Base-by-base conservation (phyloP, 2,113 vertebrate species). In the Cyphomyrus plagiostoma region DNA sequence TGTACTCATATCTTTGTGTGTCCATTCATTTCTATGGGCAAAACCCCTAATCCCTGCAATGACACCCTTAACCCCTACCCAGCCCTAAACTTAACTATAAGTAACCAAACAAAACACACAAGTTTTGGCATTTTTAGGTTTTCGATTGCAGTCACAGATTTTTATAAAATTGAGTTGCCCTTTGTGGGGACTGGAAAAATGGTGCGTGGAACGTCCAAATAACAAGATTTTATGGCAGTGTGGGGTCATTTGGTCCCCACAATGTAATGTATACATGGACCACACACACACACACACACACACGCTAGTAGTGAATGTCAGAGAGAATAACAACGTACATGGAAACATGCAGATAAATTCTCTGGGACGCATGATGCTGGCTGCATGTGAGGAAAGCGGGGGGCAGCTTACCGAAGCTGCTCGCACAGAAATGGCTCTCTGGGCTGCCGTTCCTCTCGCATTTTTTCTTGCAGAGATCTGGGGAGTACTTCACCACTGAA, bases 381-480 rank as follows among this genome's bases (percentile, higher is more conserved):
- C 90, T 87, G 91, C 17, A 2, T 5, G 89, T 90, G 80, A 91
- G 77, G 91, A 91, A 4, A 19, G 17, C 4, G 17, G 90, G 45
- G 87, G 92, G 88, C 88, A 91, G 90, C 96, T 96, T 96, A 98
- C 97, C 97, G 0, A 98, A 98, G 93, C 97, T 94, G 92, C 96
- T 97, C 6, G 96, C 95, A 92, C 97, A 98, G 2, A 96, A 98
- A 94, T 96, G 96, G 93, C 95, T 96, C 95, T 97, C 95, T 45
- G 96, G 94, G 89, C 95, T 96, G 88, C 96, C 96, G 0, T 85
- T 94, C 91, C 96, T 95, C 92, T 93, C 96, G 90, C 97, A 98
- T 92, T 97, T 97, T 52, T 96, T 96, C 90, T 97, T 96, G 94
- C 97, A 98, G 10, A 95, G 89, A 70, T 95, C 93, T 93, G 94